A percentile compares a stretch with the other conserved stretches of the same genome.
Conservation (phyloP, 2,113 vertebrate genomes). For the Aphyosemion australe region DNA sequence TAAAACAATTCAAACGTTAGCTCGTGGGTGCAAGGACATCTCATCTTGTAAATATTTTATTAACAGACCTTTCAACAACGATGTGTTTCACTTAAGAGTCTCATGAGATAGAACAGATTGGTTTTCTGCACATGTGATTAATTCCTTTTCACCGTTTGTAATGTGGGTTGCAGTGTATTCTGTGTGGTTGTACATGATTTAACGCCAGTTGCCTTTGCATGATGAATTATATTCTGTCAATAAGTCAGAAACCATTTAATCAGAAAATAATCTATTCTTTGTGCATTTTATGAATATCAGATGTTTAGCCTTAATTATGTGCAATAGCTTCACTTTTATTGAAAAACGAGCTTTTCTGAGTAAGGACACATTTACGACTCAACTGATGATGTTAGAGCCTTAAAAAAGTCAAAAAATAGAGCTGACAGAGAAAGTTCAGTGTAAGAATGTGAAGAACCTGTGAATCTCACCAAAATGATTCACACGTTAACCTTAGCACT, state of each 20-base stretch:
- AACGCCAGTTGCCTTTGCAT: neutral
- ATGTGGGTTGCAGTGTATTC: neutral
- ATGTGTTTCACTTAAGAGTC: neutral
- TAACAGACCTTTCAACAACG: no score
- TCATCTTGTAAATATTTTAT: no score
- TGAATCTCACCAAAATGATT: neutral
- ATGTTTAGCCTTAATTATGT: neutral
- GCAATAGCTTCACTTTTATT: neutral
- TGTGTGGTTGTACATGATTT: neutral
- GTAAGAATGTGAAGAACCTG: no score
- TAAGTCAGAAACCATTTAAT: neutral
- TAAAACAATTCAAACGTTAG: no score
- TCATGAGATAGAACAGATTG: neutral
- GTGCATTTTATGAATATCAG: neutral
- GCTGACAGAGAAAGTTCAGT: no score
- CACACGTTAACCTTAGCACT: neutral
- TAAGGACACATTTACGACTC: no score
- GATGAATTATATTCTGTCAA: neutral
- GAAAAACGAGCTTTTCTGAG: no score
- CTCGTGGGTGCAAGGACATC: no score
- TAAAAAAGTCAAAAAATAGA: no score
- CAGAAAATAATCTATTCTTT: neutral
- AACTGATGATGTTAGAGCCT: no score
- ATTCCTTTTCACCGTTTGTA: neutral
- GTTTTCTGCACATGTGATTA: neutral